A percentile compares a stretch with the other conserved stretches of the same genome.
phyloP scores from a whole-genome alignment of 1,140 invertebrate genomes.

The Adoxophyes honmai region DNA sequence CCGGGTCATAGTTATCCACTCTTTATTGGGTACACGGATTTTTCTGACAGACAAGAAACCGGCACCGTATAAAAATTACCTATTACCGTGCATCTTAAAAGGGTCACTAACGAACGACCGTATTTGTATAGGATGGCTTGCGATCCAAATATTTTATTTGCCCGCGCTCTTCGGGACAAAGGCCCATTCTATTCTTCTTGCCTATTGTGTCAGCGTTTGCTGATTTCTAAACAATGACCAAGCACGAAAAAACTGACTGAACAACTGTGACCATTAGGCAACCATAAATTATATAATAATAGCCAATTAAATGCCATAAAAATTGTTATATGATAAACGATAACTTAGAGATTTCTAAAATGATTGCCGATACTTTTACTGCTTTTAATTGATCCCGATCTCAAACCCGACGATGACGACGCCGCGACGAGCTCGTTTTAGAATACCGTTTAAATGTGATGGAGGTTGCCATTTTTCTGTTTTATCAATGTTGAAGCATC shows the following conservation, averaged over 20 bases:
- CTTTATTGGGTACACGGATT: background rate
- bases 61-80: background rate
- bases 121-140: slow-evolving; percentile 53
- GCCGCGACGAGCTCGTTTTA: background rate
- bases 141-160: slow-evolving; percentile 59
- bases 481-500: background rate
- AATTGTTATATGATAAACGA: slow-evolving; percentile 2
- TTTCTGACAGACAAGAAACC: background rate
- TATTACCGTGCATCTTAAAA: background rate
- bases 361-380: slow-evolving; percentile 1
- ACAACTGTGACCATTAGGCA: background rate
- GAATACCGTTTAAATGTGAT: background rate
- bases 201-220: slow-evolving; percentile 48
- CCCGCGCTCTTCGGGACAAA: slow-evolving; percentile 34
- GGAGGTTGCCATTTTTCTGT: background rate
- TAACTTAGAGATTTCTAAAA: background rate
- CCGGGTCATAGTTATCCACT: background rate
- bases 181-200: slow-evolving; percentile 40
- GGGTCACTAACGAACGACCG: background rate
- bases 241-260: slow-evolving; percentile 26
- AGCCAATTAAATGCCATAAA: slow-evolving; percentile 8
- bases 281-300: background rate
- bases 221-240: slow-evolving; percentile 54
- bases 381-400: slow-evolving; percentile 9
- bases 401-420: slow-evolving; percentile 1